Evolutionary conservation across 2,797 vertebrate species (phyloP).

Genomic region (Glossophaga mutica): DNA sequence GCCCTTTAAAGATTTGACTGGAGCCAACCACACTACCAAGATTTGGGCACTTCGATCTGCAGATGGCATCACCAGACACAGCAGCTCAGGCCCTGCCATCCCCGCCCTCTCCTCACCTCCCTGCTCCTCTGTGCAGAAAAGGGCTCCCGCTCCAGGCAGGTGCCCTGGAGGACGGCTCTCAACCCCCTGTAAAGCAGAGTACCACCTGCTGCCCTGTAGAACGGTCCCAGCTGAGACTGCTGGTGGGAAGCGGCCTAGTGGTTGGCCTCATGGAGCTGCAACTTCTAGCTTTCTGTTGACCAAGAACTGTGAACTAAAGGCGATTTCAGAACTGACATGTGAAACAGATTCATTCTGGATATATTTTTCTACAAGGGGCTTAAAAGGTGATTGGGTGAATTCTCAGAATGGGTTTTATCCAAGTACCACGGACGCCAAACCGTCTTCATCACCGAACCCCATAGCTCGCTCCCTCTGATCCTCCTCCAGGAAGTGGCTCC

Average conservation of each 20-base stretch:
- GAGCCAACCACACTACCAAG: not conserved
- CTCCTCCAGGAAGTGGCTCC: not conserved
- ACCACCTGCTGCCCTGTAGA: not conserved
- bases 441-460: not conserved
- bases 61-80: not conserved
- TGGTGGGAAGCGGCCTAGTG: not conserved
- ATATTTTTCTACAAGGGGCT: conserved; percentile 69
- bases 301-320: conserved; percentile 68
- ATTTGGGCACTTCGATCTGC: not conserved
- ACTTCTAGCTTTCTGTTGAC: conserved; percentile 51
- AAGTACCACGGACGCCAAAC: not conserved
- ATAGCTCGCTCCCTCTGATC: not conserved
- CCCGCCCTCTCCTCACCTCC: not conserved
- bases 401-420: not conserved
- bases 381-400: not conserved
- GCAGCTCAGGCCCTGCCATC: not conserved
- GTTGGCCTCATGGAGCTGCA: not conserved
- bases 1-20: not conserved
- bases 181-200: not conserved
- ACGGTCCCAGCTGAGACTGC: not conserved
- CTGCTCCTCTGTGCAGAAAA: not conserved
- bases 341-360: conserved; percentile 47
- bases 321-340: conserved; percentile 47
- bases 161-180: not conserved
- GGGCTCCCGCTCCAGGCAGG: not conserved